A percentile compares a stretch with the other conserved stretches of the same genome.
phyloP scores from a whole-genome alignment of 2,888 invertebrate species.

The Monochamus alternatus region DNA sequence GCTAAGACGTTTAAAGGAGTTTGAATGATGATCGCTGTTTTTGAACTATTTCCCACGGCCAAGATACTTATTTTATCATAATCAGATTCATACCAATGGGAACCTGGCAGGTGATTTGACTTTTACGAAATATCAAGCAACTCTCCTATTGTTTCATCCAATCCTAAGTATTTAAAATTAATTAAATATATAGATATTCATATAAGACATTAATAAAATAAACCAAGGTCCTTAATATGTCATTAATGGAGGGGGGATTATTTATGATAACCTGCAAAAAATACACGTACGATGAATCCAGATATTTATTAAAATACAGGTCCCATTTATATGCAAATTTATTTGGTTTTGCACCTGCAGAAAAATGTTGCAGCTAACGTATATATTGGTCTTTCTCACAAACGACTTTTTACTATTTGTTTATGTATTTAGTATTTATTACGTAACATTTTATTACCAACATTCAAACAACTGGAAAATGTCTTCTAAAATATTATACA shows the following conservation, averaged over 20 bases:
- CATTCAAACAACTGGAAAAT: not conserved
- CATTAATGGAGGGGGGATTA: not conserved
- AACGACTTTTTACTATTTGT: not conserved
- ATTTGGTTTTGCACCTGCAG: not conserved
- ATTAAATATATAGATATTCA: too few relatives aligned
- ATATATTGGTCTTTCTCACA: slow-evolving; percentile 8
- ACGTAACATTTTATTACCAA: not conserved
- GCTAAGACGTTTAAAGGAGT: slow-evolving; percentile 45
- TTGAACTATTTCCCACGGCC: slow-evolving; percentile 44
- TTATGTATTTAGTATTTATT: not conserved
- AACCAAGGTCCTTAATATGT: not conserved
- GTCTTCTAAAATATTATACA: too few relatives aligned
- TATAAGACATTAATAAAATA: not conserved
- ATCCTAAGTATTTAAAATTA: not conserved
- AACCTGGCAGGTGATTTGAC: not conserved
- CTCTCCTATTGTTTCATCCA: not conserved
- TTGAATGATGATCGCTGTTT: slow-evolving; percentile 44
- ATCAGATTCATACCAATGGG: slow-evolving; percentile 12
- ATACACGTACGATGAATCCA: slow-evolving; percentile 9
- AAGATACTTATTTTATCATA: slow-evolving; percentile 28
- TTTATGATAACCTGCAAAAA: not conserved
- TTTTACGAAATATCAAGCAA: not conserved
- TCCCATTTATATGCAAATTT: slow-evolving; percentile 11
- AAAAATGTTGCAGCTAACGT: slow-evolving; percentile 7
- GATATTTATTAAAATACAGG: slow-evolving; percentile 13